These are phyloP conservation scores for Solenodon paradoxus DNA, from an alignment of 2,113 vertebrate species.

Conservation along the genomic window DNA sequence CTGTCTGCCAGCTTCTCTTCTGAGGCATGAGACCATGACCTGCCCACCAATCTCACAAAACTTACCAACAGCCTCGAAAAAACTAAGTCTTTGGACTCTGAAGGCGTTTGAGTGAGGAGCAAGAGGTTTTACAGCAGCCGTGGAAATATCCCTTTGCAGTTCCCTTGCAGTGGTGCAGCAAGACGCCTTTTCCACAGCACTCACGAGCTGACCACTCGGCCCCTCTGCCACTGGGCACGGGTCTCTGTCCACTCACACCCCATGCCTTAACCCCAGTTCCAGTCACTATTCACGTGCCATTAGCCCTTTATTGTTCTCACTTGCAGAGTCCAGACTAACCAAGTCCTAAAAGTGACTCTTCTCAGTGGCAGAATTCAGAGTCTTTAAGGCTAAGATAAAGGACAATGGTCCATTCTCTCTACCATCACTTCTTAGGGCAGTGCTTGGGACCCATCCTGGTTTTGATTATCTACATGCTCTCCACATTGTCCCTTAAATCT, in stretches of 20 bases:
- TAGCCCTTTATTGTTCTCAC: neutral
- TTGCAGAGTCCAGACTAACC: neutral
- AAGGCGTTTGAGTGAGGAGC: neutral
- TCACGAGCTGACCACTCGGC: rapidly evolving
- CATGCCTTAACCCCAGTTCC: neutral
- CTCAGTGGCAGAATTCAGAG: neutral
- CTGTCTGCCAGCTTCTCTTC: neutral
- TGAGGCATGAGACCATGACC: neutral
- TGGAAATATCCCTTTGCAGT: neutral
- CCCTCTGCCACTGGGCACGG: no score
- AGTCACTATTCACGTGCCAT: neutral
- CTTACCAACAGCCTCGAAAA: neutral
- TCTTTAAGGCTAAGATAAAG: neutral
- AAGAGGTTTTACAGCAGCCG: neutral
- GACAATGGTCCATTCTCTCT: neutral
- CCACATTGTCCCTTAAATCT: neutral
- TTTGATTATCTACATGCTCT: neutral
- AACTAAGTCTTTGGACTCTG: neutral
- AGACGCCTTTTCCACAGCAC: neutral
- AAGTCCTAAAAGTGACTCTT: neutral
- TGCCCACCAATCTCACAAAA: neutral
- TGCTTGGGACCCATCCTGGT: neutral
- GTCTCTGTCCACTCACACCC: neutral
- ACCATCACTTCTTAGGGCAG: rapidly evolving
- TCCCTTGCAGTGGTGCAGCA: rapidly evolving